Percentiles rank a stretch among this genome's conserved stretches.
These are phyloP conservation scores for Grammomys dolichurus DNA, from an alignment of 2,113 vertebrate species.

Conservation along the genomic window DNA sequence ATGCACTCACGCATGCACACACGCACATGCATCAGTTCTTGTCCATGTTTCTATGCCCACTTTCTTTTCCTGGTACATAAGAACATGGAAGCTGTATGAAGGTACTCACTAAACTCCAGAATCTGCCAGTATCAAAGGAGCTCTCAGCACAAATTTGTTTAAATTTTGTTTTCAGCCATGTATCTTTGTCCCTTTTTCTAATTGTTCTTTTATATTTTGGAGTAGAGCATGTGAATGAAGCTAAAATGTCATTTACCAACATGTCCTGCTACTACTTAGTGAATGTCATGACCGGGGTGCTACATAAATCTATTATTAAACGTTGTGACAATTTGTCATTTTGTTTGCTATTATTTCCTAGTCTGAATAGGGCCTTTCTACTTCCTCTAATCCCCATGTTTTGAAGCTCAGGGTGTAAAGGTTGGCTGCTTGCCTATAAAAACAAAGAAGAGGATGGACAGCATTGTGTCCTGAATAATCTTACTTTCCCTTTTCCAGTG, in stretches of 20 bases:
- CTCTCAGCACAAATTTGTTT: constrained; percentile 5
- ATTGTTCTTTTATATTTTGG: not conserved
- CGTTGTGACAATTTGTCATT: constrained; percentile 53
- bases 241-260: not conserved
- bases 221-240: constrained; percentile 1
- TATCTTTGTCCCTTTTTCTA: constrained; percentile 47
- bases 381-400: constrained; percentile 13
- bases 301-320: constrained; percentile 34
- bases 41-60: not conserved
- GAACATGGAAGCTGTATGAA: not conserved
- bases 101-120: not conserved
- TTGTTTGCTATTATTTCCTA: constrained; percentile 38
- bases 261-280: constrained; percentile 35
- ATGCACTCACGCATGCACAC: not conserved
- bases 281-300: constrained; percentile 23
- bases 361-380: not conserved
- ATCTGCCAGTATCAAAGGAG: not conserved
- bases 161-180: not conserved
- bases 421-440: not conserved
- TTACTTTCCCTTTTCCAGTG: constrained; percentile 47
- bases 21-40: not conserved
- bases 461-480: not conserved
- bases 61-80: not conserved
- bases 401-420: not conserved
- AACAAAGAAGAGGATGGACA: not conserved